Evolutionary conservation across 2,113 vertebrate genomes (phyloP), one percentile per base, ranked within the genome.

Genomic region (Chinchilla lanigera): DNA sequence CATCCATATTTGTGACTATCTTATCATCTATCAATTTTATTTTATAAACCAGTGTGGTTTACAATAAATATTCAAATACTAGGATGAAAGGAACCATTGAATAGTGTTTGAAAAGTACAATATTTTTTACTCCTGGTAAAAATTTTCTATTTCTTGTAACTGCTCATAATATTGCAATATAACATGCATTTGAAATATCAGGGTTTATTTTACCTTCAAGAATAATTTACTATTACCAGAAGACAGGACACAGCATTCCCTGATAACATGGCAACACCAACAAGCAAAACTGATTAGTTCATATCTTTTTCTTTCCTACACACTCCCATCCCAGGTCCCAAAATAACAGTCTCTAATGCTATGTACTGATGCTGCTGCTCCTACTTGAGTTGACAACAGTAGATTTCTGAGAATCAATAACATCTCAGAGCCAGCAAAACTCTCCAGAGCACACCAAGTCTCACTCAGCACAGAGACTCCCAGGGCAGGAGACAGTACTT

Each of bases 281-380:
- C 5, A 4, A 85, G 54, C 2, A 47, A 87, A 30, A 14, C 63
- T 4, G 11, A 26, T 30, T 26, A 19, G 30, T 24, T 44, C 19
- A 0, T 14, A 35, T 10, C 0, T 11, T 5, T 4, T 22, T 47
- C 56, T 63, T 7, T 44, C 38, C 24, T n/a, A 2, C 0, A 2
- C 8, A 5, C 4, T 19, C 52, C n/a, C n/a, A 28, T 38, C 14
- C 35, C 82, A 12, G 5, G 56, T 81, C 19, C 33, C 87, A 20
- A 50, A 75, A 92, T n/a, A 2, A 19, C n/a, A 30, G 1, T 80
- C 81, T 91, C 86, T 17, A 24, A 73, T 20, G 41, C n/a, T 60
- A 7, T 14, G 0, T 19, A 13, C 26, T 58, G 30, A 11, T 9
- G 30, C 44, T 82, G 38, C 58, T 47, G 38, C 30, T 71, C 7